These are phyloP conservation scores for Acanthosepion lycidas DNA, from an alignment of 2,888 invertebrate genomes.

Conservation along the genomic window DNA sequence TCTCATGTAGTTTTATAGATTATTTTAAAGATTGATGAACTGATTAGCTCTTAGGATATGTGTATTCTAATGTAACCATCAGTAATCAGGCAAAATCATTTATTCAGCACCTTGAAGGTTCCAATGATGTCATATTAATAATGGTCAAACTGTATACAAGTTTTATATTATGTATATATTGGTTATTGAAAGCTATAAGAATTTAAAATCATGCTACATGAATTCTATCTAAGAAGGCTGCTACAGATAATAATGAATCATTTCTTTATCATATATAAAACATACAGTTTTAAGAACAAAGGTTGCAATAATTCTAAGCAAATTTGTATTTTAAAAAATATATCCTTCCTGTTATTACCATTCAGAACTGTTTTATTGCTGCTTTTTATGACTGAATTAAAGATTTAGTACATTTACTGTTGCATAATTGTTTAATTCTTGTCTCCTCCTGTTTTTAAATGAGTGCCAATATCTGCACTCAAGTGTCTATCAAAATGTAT, in stretches of 20 bases:
- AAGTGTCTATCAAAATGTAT: not conserved
- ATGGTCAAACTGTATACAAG: not conserved
- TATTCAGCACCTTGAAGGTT: no score
- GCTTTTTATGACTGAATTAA: not conserved
- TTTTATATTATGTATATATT: not conserved
- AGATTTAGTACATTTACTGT: not conserved
- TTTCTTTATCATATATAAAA: not conserved
- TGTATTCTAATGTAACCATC: no score
- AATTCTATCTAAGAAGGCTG: not conserved
- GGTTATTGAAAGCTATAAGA: not conserved
- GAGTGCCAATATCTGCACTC: not conserved
- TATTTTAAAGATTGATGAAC: no score
- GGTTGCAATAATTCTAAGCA: not conserved
- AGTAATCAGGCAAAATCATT: no score
- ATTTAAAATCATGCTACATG: not conserved
- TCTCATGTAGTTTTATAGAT: no score
- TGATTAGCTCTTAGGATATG: no score
- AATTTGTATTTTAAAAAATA: not conserved
- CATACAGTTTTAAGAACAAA: not conserved
- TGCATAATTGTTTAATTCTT: not conserved
- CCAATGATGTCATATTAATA: no score
- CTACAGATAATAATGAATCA: not conserved
- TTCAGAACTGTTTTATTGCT: not conserved
- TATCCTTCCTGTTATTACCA: not conserved
- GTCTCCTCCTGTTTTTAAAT: not conserved